Evolutionary conservation across 2,888 invertebrate genomes (phyloP), one percentile per base, ranked within the genome.

Genomic region (Dinocampus coccinellae): DNA sequence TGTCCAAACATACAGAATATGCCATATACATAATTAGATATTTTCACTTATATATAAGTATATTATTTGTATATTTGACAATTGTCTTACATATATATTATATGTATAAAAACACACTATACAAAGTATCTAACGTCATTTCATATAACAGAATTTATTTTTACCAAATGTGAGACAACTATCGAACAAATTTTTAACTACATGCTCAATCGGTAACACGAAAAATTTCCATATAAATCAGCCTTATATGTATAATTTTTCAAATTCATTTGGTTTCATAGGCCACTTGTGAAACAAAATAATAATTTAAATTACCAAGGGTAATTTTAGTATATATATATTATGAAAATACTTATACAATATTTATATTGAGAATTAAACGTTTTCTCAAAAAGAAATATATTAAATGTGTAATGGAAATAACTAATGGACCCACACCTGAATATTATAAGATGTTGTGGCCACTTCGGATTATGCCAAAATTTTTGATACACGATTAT

Each of bases 261-360:
- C n/a, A n/a, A n/a, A n/a, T n/a, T n/a, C n/a, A n/a, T n/a, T n/a
- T n/a, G n/a, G n/a, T n/a, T n/a, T n/a, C n/a, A n/a, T n/a, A n/a
- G n/a, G 11, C 16, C 11, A 47, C 13, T 3, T 13, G 10, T 47
- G 13, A 6, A 47, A 3, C 10, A 53, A 53, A 16, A 53, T 16
- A 29, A n/a, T 58, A 6, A n/a, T 58, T 11, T 42, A 26, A 29
- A 47, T 2, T 0, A 29, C n/a, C n/a, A 47, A 39, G 60, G 58
- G 34, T 77, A 76, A 75, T 73, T 74, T 77, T 73, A 76, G 76
- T 76, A 76, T 75, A 76, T 78, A 80, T 81, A 74, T 81, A 78
- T 80, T 79, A 77, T 77, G 80, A 79, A 78, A 76, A 73, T 75
- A 75, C 62, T 77, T 74, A 78, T 75, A 77, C 78, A 81, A 75